A percentile compares a stretch with the other conserved stretches of the same genome.
Evolutionary conservation across 2,797 vertebrate genomes (phyloP).

Genomic region (Hemibagrus guttatus): DNA sequence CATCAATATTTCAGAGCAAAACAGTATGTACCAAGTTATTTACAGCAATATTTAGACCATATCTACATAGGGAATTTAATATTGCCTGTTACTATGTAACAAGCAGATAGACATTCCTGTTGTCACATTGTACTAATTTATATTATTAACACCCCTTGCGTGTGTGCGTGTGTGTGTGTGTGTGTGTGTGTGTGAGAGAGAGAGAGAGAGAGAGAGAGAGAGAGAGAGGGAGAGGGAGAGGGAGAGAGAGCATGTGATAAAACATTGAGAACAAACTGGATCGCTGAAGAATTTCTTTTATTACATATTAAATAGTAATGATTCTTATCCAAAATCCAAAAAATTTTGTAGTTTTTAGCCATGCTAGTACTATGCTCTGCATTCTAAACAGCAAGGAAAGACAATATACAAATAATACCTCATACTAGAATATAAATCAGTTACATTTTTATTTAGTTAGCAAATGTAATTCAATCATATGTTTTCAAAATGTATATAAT

Average conservation of each 20-base stretch:
- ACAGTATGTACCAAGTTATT: constrained; percentile 18
- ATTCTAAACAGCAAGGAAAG: constrained; percentile 69
- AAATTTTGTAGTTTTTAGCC: constrained; percentile 37
- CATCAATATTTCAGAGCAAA: constrained; percentile 25
- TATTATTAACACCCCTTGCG: constrained; percentile 74
- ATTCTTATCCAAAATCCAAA: constrained; percentile 8
- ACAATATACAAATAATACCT: constrained; percentile 98
- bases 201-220: too few species aligned
- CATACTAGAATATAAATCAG: constrained; percentile 85
- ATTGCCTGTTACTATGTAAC: constrained; percentile 34
- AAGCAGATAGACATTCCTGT: constrained; percentile 14
- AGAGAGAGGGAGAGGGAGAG: too few species aligned
- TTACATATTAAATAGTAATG: neutral
- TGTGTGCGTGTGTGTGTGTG: neutral
- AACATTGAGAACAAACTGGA: constrained; percentile 59
- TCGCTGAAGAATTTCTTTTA: constrained; percentile 51
- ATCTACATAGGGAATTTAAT: constrained; percentile 7
- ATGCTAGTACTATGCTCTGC: constrained; percentile 61
- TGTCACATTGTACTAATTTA: constrained; percentile 26
- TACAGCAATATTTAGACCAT: constrained; percentile 12
- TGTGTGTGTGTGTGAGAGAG: neutral
- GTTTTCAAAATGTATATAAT: constrained; percentile 90
- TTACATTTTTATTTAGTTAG: constrained; percentile 76
- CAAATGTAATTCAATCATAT: constrained; percentile 85
- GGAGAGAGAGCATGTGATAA: too few species aligned